These are phyloP conservation scores for Vireo altiloquus DNA, from an alignment of 2,113 vertebrate species.

Conservation along the genomic window DNA sequence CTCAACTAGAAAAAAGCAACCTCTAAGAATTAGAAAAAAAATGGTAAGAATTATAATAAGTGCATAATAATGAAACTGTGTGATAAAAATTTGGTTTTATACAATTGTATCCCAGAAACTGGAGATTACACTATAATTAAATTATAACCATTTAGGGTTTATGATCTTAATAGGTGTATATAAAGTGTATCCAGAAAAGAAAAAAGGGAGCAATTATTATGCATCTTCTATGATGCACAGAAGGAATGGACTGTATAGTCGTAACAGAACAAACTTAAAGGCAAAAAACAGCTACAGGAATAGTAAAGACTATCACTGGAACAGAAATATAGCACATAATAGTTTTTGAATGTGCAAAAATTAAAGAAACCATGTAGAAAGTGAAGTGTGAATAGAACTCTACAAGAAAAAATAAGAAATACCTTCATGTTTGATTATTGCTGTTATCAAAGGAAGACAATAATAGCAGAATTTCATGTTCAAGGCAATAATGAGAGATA, in stretches of 20 bases:
- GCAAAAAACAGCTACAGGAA: not conserved
- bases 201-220: not conserved
- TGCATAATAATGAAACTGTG: not conserved
- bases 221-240: not conserved
- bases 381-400: not conserved
- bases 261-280: not conserved
- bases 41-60: not conserved
- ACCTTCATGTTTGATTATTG: not conserved
- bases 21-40: not conserved
- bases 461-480: not conserved
- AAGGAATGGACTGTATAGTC: not conserved
- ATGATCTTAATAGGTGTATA: not conserved
- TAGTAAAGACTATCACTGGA: not conserved
- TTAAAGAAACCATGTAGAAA: not conserved
- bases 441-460: not conserved
- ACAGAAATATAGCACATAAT: not conserved
- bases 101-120: not conserved
- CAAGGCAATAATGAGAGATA: not conserved
- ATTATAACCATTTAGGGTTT: not conserved
- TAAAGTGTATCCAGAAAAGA: not conserved
- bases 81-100: not conserved
- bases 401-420: not conserved
- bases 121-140: not conserved
- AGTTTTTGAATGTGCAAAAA: not conserved
- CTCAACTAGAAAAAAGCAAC: not conserved